phyloP scores from a whole-genome alignment of 2,113 vertebrate species.

The Columba janthina region DNA sequence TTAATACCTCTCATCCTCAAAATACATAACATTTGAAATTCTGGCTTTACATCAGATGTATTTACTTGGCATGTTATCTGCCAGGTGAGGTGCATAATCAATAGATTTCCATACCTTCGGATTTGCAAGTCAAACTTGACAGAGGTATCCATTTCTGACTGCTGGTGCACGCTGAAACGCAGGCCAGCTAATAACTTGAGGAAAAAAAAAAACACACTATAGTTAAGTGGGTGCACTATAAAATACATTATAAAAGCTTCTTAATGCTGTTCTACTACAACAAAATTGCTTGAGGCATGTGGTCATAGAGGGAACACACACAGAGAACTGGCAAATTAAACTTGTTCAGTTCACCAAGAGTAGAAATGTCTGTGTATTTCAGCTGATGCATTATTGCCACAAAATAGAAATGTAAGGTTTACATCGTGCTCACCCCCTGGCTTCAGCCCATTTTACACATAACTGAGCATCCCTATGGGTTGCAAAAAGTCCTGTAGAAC shows the following conservation, averaged over 20 bases:
- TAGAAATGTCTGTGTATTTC: not conserved
- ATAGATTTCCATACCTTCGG: conserved; percentile 78
- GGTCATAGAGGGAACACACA: not conserved
- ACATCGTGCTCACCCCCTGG: not conserved
- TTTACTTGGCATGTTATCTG: not conserved
- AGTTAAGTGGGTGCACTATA: not conserved
- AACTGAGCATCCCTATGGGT: not conserved
- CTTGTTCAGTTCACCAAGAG: not conserved
- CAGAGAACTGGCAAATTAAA: not conserved
- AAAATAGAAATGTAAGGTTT: not conserved
- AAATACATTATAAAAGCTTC: not conserved
- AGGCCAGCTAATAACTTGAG: conserved; percentile 86
- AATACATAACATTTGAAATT: not conserved
- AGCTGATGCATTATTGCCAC: not conserved
- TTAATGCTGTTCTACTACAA: not conserved
- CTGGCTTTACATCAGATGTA: not conserved
- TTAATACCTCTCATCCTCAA: not conserved
- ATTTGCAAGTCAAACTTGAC: conserved; percentile 93
- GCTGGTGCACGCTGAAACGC: conserved; percentile 92
- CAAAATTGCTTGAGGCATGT: not conserved
- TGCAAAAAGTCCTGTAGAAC: not conserved
- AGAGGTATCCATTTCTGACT: conserved; percentile 93
- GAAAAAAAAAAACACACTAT: not conserved
- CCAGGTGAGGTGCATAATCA: not conserved
- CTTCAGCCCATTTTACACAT: not conserved